phyloP scores from a whole-genome alignment of 2,888 invertebrate species.

The Machimus atricapillus region DNA sequence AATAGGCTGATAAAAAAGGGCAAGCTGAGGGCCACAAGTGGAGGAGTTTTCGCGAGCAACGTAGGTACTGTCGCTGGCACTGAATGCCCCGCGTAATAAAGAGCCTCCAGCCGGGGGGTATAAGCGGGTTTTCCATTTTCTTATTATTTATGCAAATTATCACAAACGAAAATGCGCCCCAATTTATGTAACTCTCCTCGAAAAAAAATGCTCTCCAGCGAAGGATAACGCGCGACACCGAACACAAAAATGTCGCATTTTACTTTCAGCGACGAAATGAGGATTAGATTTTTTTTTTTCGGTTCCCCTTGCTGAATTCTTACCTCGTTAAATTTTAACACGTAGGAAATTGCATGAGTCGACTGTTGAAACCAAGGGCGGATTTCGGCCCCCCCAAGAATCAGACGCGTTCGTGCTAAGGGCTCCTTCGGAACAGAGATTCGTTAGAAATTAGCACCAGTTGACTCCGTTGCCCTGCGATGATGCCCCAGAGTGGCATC shows the following conservation, averaged over 20 bases:
- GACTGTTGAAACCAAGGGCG: not conserved
- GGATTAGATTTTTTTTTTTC: not conserved
- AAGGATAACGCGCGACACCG: not conserved
- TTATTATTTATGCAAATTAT: constrained; percentile 19
- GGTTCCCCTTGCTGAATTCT: not conserved
- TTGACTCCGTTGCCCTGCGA: not conserved
- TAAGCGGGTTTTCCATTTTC: not conserved
- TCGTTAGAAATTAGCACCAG: constrained; percentile 11
- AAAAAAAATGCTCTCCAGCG: not conserved
- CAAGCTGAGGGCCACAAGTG: not conserved
- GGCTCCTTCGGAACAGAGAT: not conserved
- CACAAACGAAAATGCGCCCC: not conserved
- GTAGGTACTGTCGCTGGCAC: too few species aligned
- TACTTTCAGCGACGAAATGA: not conserved
- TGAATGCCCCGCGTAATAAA: not conserved
- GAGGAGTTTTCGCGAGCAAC: not conserved
- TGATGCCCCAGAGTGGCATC: not conserved
- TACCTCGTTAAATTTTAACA: constrained; percentile 13
- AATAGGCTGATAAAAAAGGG: not conserved
- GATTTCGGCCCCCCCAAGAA: not conserved
- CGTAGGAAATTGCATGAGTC: constrained; percentile 21
- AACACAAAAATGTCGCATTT: not conserved
- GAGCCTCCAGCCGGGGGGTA: not conserved
- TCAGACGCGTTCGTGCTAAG: not conserved
- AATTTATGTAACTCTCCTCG: not conserved